Evolutionary conservation across 1,140 invertebrate species (phyloP).

Genomic region (Maniola jurtina): DNA sequence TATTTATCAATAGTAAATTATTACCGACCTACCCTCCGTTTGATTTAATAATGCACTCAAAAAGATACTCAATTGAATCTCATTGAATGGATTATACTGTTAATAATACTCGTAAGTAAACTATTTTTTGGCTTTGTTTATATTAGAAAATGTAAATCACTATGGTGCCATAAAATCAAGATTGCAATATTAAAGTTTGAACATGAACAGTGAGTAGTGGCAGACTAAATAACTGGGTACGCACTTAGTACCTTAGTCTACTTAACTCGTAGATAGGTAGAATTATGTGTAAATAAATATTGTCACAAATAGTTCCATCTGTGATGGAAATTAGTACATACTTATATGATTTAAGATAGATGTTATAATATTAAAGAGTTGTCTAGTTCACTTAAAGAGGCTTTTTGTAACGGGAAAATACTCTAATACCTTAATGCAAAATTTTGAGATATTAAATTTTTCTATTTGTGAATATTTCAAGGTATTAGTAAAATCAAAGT

Average conservation of each 20-base stretch:
- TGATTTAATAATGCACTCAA: too few relatives aligned
- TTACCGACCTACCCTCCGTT: too few relatives aligned
- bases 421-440: not conserved
- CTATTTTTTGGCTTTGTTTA: not conserved
- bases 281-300: constrained; percentile 32
- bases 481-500: too few relatives aligned
- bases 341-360: not conserved
- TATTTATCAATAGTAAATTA: too few relatives aligned
- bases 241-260: not conserved
- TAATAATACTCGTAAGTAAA: constrained; percentile 10
- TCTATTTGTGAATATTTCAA: too few relatives aligned
- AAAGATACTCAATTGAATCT: not conserved
- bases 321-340: constrained; percentile 50
- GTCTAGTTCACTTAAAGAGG: not conserved
- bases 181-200: not conserved
- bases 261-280: constrained; percentile 32
- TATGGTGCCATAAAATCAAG: constrained; percentile 28
- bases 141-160: not conserved
- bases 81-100: constrained; percentile 1
- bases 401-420: not conserved
- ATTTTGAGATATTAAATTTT: not conserved
- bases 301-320: constrained; percentile 45
- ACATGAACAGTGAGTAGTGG: constrained; percentile 1
- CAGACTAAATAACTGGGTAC: constrained; percentile 29
- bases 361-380: not conserved